A percentile compares a stretch with the other conserved stretches of the same genome.
phyloP scores from a whole-genome alignment of 2,113 vertebrate genomes.

The Collichthys lucidus region DNA sequence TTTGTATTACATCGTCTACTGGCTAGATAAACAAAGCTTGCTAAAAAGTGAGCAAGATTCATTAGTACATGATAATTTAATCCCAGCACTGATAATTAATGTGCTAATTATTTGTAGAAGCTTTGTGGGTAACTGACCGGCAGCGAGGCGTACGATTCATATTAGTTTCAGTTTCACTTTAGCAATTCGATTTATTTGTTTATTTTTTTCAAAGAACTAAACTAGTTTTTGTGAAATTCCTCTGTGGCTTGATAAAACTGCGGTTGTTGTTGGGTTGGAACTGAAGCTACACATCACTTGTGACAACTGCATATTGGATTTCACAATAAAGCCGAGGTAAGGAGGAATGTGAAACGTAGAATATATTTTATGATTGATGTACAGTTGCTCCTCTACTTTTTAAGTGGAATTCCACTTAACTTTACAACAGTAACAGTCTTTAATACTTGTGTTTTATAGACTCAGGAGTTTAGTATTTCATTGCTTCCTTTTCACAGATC shows the following conservation, averaged over 20 bases:
- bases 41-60: constrained; percentile 8
- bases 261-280: too few species aligned
- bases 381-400: constrained; percentile 12
- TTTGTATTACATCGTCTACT: constrained; percentile 6
- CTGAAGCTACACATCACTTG: not conserved
- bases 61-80: constrained; percentile 19
- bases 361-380: constrained; percentile 22
- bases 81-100: constrained; percentile 20
- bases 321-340: not conserved
- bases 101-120: constrained; percentile 15
- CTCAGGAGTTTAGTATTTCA: constrained; percentile 34
- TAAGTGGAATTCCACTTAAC: constrained; percentile 42
- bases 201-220: not conserved
- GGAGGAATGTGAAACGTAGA: not conserved
- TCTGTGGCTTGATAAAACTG: not conserved
- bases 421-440: constrained; percentile 43
- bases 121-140: not conserved
- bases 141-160: not conserved
- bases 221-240: not conserved
- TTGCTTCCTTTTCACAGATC: constrained; percentile 36
- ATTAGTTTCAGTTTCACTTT: not conserved
- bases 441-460: constrained; percentile 50
- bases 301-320: not conserved
- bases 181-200: not conserved
- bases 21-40: not conserved